phyloP scores from a whole-genome alignment of 1,140 invertebrate genomes.

The Dreissena rostriformis region DNA sequence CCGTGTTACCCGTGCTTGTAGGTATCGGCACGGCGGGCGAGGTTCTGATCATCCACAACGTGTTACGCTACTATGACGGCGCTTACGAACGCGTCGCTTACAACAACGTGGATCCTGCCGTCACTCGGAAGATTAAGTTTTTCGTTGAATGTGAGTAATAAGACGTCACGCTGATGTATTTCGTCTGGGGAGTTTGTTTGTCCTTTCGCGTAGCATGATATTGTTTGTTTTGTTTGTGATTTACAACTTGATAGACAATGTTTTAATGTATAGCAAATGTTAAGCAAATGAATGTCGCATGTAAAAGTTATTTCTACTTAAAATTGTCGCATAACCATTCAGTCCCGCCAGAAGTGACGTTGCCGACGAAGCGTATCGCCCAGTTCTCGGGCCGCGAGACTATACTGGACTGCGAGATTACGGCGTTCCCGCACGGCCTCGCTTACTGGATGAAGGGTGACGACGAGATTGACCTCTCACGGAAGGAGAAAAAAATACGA shows the following conservation, averaged over 20 bases:
- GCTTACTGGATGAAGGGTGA: constrained; percentile 90
- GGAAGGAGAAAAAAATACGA: constrained; percentile 85
- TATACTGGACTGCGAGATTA: constrained; percentile 92
- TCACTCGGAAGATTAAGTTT: no score
- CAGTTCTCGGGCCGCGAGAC: constrained; percentile 78
- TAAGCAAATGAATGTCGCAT: no score
- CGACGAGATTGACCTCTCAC: constrained; percentile 50
- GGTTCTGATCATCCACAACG: constrained; percentile 54
- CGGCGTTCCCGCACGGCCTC: constrained; percentile 93
- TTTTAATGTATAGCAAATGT: no score
- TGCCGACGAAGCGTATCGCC: constrained; percentile 72
- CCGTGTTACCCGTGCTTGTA: no score
- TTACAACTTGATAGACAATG: no score
- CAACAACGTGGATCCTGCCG: not conserved
- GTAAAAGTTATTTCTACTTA: no score
- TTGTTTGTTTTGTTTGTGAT: no score
- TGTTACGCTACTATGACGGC: constrained; percentile 18
- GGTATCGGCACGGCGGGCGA: constrained; percentile 26
- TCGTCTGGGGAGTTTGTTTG: no score
- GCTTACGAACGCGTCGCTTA: constrained; percentile 71
- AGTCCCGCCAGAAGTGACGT: constrained; percentile 77
- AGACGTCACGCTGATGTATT: no score
- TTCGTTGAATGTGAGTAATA: no score
- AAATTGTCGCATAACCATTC: constrained; percentile 7
- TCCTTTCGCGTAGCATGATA: no score